Base-by-base conservation (phyloP, 2,797 vertebrate genomes). In the Coracias cyanogaster region DNA sequence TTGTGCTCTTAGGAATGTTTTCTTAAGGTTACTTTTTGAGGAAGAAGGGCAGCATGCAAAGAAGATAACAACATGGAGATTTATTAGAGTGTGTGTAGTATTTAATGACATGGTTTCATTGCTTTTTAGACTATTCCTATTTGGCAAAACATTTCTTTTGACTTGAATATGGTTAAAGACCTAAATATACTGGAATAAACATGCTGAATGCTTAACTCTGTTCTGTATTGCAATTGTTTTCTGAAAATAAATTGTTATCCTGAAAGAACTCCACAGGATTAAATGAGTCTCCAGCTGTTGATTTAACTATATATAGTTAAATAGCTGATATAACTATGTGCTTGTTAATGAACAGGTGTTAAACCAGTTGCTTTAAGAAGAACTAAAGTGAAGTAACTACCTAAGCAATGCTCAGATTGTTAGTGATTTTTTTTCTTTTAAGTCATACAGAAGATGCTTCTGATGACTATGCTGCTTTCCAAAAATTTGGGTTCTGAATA, bases 321-420 rank as follows among this genome's bases (percentile, higher is more conserved):
- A 72, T 65, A 92, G 52, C 69, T 86, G 46, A 52, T 92, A 72
- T 16, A 54, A 28, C 31, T 65, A 37, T 85, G 58, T 45, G 41
- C 57, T 94, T 37, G 25, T 86, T 88, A 52, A 93, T 74, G 67
- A 97, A 83, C 96, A 98, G 96, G 76, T 96, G 72, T 74, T 94
- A 81, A 94, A 91, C 70, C 94, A 96, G 92, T 97, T 98, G 65
- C 85, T 89, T 94, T 76, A 83, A 81, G 91, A 70, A 86, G 93
- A 88, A 73, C 66, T 55, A 54, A 93, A 60, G 54, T 87, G 35
- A 83, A 90, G 46, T 95, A 89, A 93, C 62, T 86, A 29, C 20
- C 7, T 76, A 78, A 90, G 52, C 35, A 89, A 11, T 3, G 11
- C n/a, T 81, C 18, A 85, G 65, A 61, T 33, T 81, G n/a, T 52